Base-by-base conservation (phyloP, 2,113 vertebrate genomes). In the Stegastes partitus region DNA sequence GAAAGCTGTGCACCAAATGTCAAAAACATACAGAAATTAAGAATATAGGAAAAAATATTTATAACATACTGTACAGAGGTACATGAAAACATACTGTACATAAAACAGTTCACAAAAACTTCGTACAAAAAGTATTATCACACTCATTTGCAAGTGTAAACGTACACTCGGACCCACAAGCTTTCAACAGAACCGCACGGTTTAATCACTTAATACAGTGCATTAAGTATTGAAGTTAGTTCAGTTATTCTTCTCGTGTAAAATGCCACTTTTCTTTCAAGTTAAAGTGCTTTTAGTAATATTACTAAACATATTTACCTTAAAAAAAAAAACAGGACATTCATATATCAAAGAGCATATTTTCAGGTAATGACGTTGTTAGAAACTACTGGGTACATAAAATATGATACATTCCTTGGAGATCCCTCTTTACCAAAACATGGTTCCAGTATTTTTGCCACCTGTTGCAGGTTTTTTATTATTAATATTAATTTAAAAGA, bases 261-360 rank as follows among this genome's bases (percentile, higher is more conserved):
- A 84, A 92, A 82, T 87, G 78, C 57, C 81, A 71, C 59, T 44
- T 86, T 81, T 69, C 53, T 19, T 68, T 68, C 25, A 63, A 83
- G 84, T 93, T 93, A 93, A 94, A 94, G 93, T 95, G 94, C 93
- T 90, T 94, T 94, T 94, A 95, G 93, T 94, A 93, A 62, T 79
- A 85, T 91, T 90, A 91, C 84, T 77, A 76, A 82, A 87, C 31
- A 77, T 79, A 12, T 69, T 44, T 72, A 45, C 11, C 56, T 39
- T 28, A 53, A 57, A 28, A 23, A 57, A 28, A 23, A 64, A 54
- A n/a, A 77, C 45, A 49, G 69, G 37, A 75, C 45, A 39, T 79
- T 74, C 18, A 67, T 26, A 68, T 56, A 68, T 56, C 7, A 73
- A 78, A 76, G 68, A 73, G 67, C 28, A 76, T 66, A 74, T 82